These are phyloP conservation scores for Drosophila nigricruria DNA, from an alignment of 2,888 invertebrate genomes.

Conservation along the genomic window DNA sequence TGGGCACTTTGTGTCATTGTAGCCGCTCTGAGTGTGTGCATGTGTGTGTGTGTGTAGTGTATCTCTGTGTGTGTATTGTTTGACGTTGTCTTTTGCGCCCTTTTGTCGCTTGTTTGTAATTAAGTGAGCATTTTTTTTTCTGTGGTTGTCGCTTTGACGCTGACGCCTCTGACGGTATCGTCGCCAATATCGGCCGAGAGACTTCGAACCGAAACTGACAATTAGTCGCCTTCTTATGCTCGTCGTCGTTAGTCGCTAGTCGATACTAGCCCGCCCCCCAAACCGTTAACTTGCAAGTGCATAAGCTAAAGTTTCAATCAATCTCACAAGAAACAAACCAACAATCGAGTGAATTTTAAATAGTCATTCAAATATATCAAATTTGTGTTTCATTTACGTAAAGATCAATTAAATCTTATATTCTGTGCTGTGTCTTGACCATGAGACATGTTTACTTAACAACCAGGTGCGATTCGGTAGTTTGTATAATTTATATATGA, in stretches of 20 bases:
- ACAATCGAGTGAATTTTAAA: constrained; percentile 17
- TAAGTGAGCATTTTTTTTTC: constrained; percentile 75
- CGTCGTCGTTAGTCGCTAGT: constrained; percentile 82
- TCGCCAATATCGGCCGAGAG: constrained; percentile 75
- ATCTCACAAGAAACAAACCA: constrained; percentile 9
- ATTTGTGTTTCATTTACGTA: background rate
- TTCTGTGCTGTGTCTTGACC: constrained; percentile 29
- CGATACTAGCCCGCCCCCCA: constrained; percentile 69
- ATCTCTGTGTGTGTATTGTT: constrained; percentile 46
- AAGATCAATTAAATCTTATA: constrained; percentile 8
- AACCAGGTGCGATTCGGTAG: constrained; percentile 32
- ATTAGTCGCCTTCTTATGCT: constrained; percentile 85
- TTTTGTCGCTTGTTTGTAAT: constrained; percentile 79
- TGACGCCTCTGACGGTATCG: constrained; percentile 40
- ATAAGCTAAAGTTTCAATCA: background rate
- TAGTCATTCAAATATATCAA: background rate
- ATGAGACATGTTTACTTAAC: constrained; percentile 34
- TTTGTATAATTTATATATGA: background rate
- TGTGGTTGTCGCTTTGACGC: constrained; percentile 80
- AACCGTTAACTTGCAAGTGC: constrained; percentile 39
- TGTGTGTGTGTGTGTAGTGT: constrained; percentile 37
- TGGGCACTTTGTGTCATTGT: constrained; percentile 62
- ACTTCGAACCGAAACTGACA: constrained; percentile 79
- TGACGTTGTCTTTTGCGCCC: constrained; percentile 73
- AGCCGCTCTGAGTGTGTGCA: constrained; percentile 37